A percentile compares a stretch with the other conserved stretches of the same genome.
phyloP scores from a whole-genome alignment of 23 tunicate genomes.

The Clavelina lepadiformis region DNA sequence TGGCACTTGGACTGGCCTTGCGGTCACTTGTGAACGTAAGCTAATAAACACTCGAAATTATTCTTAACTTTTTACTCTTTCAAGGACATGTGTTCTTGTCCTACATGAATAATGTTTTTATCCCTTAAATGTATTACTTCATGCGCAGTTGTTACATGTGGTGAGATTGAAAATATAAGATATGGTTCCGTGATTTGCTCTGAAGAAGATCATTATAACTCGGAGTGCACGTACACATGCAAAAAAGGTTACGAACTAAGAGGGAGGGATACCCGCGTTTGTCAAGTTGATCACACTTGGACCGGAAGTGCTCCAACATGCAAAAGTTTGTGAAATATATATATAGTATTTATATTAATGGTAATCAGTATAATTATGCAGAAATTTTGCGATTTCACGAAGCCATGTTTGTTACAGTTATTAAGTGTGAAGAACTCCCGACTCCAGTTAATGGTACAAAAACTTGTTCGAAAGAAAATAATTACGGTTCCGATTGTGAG shows the following conservation, averaged over 20 bases:
- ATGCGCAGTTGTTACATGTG: conserved; percentile 57
- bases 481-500: conserved; percentile 46
- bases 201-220: conserved; percentile 35
- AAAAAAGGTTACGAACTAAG: conserved; percentile 45
- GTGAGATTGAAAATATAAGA: conserved; percentile 11
- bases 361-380: no score
- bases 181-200: conserved; percentile 61
- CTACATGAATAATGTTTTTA: conserved; percentile 1
- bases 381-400: neutral
- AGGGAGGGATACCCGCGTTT: conserved; percentile 19
- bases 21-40: conserved; percentile 60
- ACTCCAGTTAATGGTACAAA: conserved; percentile 58
- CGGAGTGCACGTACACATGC: conserved; percentile 50
- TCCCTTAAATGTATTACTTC: neutral
- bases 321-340: conserved; percentile 16
- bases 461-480: conserved; percentile 49
- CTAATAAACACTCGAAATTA: neutral
- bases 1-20: conserved; percentile 56
- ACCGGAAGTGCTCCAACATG: conserved; percentile 39
- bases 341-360: no score
- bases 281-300: conserved; percentile 52
- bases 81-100: neutral
- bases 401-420: conserved; percentile 15
- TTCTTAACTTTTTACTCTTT: no score
- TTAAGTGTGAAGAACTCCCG: conserved; percentile 50